Evolutionary conservation across 2,113 vertebrate species (phyloP), one percentile per base, ranked within the genome.

Genomic region (Pyrgilauda ruficollis): DNA sequence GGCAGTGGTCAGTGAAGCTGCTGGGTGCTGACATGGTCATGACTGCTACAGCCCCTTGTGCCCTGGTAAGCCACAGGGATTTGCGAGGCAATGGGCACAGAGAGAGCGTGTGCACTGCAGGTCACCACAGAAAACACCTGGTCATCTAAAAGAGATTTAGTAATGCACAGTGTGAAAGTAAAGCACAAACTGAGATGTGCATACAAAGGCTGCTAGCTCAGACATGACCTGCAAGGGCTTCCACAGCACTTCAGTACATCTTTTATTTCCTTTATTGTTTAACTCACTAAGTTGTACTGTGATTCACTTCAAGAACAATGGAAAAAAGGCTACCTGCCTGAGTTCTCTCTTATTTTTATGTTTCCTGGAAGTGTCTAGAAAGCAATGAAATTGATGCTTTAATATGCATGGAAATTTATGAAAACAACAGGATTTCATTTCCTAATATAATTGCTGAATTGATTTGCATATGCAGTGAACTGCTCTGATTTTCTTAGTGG

Each of bases 401-500:
- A 88, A 77, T 88, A 84, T 59, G 20, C 2, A 11, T 44, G 24
- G 41, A 88, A 95, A 96, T 90, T 81, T 86, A 94, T 95, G 83
- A 91, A 95, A 93, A 96, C 82, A 92, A 91, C 47, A 63, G 61
- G 72, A 72, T 84, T 95, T 86, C 31, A 85, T 96, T 96, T 91
- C 63, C 82, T 81, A 59, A 90, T 80, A 90, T 80, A 94, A 90
- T 68, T 86, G 76, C 61, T 90, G 79, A 64, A 86, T 63, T 93
- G 79, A 95, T 94, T 90, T 94, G 91, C 13, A 0, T 64, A 91
- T 89, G 90, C 78, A 95, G 50, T 64, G 72, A 94, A 70, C 72
- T 92, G 64, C 68, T 87, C 63, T 74, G 93, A 80, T 96, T 90
- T 96, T 96, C 85, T 94, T 90, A 64, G 83, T 74, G 94, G 75